These are phyloP conservation scores for Glossophaga mutica DNA, from an alignment of 2,797 vertebrate species.

Conservation along the genomic window DNA sequence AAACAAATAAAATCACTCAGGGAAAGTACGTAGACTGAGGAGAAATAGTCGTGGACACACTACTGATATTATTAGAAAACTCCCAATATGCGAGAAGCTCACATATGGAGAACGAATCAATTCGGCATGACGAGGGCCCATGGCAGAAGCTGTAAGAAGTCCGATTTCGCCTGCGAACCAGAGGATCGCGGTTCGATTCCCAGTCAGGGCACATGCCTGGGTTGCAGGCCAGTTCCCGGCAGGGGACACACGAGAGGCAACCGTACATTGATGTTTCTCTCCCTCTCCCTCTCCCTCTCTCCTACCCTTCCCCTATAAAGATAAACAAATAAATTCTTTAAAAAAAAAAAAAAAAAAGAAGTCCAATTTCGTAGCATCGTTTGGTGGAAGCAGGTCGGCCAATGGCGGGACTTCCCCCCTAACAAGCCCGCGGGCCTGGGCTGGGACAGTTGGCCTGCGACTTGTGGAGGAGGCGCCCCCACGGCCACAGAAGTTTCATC, in stretches of 20 bases:
- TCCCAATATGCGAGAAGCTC: neutral
- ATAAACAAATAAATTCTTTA: too few relatives aligned
- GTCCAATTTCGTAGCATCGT: neutral
- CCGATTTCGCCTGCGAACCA: too few relatives aligned
- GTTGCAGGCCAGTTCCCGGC: too few relatives aligned
- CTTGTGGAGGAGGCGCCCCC: neutral
- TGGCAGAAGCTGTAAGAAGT: neutral
- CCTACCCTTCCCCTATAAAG: too few relatives aligned
- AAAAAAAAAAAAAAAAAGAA: too few relatives aligned
- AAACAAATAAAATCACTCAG: neutral
- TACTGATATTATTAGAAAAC: neutral
- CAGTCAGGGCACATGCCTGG: too few relatives aligned
- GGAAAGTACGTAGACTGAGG: neutral
- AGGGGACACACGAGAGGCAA: too few relatives aligned
- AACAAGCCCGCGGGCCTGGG: neutral
- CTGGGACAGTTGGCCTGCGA: neutral
- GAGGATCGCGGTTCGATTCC: too few relatives aligned
- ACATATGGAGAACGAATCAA: neutral
- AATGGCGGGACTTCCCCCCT: neutral
- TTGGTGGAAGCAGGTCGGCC: neutral
- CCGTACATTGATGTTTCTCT: too few relatives aligned
- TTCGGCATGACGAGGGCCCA: neutral
- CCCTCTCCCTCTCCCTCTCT: too few relatives aligned
- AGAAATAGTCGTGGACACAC: neutral
- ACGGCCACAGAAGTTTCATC: neutral